Evolutionary conservation across 2,888 invertebrate genomes (phyloP).

Genomic region (Pemphredon lugubris): DNA sequence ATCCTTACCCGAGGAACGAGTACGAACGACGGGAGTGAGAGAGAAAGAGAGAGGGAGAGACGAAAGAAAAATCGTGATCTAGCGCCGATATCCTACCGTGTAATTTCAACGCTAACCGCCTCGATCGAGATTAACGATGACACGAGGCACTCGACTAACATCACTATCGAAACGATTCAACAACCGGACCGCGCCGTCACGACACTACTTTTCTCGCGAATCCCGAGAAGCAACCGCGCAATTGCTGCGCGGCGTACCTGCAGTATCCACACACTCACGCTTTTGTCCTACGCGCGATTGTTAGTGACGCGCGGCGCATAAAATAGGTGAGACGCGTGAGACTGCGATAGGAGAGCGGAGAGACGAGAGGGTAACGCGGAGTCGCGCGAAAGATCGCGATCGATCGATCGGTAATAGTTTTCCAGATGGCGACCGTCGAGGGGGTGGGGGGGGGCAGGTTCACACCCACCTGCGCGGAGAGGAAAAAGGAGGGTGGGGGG

Average conservation of each 20-base stretch:
- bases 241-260: too few species aligned
- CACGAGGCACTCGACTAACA: constrained; percentile 5
- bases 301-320: constrained; percentile 32
- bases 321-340: too few species aligned
- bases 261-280: too few species aligned
- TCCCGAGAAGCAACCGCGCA: constrained; percentile 11
- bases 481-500: neutral
- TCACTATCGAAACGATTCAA: too few species aligned
- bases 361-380: neutral
- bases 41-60: too few species aligned
- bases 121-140: constrained; percentile 2
- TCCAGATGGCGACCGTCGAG: too few species aligned
- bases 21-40: constrained; percentile 1
- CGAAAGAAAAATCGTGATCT: neutral
- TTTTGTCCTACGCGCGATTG: constrained; percentile 30
- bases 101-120: constrained; percentile 3
- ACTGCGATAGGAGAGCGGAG: neutral
- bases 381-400: too few species aligned
- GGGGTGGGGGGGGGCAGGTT: neutral
- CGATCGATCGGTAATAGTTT: too few species aligned
- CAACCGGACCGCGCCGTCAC: too few species aligned
- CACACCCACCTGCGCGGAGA: too few species aligned
- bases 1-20: constrained; percentile 24
- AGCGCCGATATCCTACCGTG: constrained; percentile 5
- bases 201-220: constrained; percentile 13